Evolutionary conservation across 2,797 vertebrate genomes (phyloP), one percentile per base, ranked within the genome.

Genomic region (Gymnoscopelus braueri): DNA sequence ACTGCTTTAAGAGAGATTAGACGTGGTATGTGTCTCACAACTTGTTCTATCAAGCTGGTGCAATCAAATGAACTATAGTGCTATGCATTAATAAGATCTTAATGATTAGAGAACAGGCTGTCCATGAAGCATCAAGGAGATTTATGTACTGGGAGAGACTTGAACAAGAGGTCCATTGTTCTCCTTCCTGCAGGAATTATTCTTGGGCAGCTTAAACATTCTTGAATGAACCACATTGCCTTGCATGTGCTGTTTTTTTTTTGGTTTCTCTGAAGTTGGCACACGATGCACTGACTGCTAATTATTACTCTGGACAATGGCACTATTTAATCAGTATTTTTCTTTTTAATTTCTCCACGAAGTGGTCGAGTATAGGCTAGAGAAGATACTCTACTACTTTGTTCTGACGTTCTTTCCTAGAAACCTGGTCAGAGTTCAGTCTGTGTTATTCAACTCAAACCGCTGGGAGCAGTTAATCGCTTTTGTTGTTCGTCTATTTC

Each of bases 101-200:
- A 56, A 52, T 65, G 67, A 86, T 87, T 75, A 75, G 56, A 84
- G 59, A 74, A 23, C 62, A 64, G 35, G 49, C 71, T 70, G 65
- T 83, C 77, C 48, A 62, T 69, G 80, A 77, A 75, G 78, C 75
- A 87, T 89, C 75, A 72, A 77, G 79, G 78, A 87, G 76, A 83
- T 91, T 86, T 87, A 87, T 24, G 64, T 65, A 69, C 86, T 83
- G 72, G 77, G 58, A 44, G 63, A 77, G 87, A 77, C 60, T 72
- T 65, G 86, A 94, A 94, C 91, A 94, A 93, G 75, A 74, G 76
- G 63, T 66, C 84, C 84, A 90, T 93, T 94, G 92, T 93, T 91
- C 83, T 63, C 72, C 72, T 81, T 91, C 87, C 86, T 87, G 79
- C 70, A 87, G 89, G 88, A 91, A 89, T 90, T 89, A 90, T 79